These are phyloP conservation scores for Boleophthalmus pectinirostris DNA, from an alignment of 2,113 vertebrate species.

Conservation along the genomic window DNA sequence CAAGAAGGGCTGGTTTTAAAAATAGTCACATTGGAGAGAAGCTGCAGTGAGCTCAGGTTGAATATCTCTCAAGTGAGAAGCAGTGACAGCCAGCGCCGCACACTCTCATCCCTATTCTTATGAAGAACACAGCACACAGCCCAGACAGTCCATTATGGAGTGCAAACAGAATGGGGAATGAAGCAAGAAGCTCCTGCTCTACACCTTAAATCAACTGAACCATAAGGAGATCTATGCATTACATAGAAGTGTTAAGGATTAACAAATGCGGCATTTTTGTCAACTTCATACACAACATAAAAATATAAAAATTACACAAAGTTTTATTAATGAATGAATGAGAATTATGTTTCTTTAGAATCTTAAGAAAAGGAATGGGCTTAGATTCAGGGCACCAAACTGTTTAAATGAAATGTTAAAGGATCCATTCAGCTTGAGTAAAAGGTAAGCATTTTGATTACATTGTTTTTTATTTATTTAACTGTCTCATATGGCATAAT, in stretches of 20 bases:
- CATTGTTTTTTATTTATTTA: no score
- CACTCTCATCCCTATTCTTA: slow-evolving; percentile 62
- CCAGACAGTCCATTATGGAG: slow-evolving; percentile 63
- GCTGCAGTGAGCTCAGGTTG: slow-evolving; percentile 65
- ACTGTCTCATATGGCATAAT: no score
- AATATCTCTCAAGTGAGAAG: slow-evolving; percentile 67
- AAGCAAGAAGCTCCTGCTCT: slow-evolving; percentile 23
- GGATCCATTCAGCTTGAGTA: no score
- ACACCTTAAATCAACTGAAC: neutral
- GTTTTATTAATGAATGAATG: no score
- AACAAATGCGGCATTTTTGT: neutral
- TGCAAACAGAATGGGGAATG: slow-evolving; percentile 63
- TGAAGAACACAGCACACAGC: slow-evolving; percentile 56
- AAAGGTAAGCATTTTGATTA: neutral
- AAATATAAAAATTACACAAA: neutral
- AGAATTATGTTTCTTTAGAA: no score
- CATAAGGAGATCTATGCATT: neutral
- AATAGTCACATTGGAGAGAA: slow-evolving; percentile 57
- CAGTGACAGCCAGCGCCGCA: slow-evolving; percentile 60
- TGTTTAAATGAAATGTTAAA: no score
- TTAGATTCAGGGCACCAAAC: no score
- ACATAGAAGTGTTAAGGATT: neutral
- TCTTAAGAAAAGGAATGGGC: no score
- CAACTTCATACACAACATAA: neutral
- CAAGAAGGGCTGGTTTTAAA: slow-evolving; percentile 51